These are phyloP conservation scores for Smutsia temminckii DNA, from an alignment of 2,797 vertebrate species.

Conservation along the genomic window DNA sequence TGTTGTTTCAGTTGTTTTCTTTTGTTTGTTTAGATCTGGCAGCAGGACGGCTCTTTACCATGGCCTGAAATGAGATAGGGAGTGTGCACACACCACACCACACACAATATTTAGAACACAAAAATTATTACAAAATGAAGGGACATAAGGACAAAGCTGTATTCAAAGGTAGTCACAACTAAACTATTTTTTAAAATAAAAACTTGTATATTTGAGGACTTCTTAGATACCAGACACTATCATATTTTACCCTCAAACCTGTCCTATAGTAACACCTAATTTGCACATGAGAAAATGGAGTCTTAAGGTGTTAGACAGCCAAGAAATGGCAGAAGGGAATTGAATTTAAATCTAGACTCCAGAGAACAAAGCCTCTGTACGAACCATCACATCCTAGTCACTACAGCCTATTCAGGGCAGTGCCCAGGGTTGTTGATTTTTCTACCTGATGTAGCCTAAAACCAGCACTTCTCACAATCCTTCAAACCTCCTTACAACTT, in stretches of 20 bases:
- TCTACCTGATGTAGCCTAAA: not conserved
- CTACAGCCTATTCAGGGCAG: not conserved
- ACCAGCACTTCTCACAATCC: too few relatives aligned
- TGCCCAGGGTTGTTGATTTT: not conserved
- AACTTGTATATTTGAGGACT: not conserved
- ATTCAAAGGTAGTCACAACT: not conserved
- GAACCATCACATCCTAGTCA: fast-evolving
- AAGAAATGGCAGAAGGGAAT: not conserved
- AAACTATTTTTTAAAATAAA: not conserved
- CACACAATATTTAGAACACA: not conserved
- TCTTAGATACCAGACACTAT: not conserved
- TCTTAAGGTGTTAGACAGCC: not conserved
- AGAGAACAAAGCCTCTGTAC: not conserved
- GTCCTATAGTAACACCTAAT: not conserved
- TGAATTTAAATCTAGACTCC: not conserved
- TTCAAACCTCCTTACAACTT: not conserved
- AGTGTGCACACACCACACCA: not conserved
- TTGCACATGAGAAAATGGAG: not conserved
- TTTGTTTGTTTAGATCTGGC: not conserved
- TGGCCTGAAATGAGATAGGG: not conserved
- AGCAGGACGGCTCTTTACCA: not conserved
- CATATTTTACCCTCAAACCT: not conserved
- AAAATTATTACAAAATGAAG: not conserved
- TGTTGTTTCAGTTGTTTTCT: not conserved
- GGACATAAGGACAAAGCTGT: not conserved